Evolutionary conservation across 1,140 invertebrate genomes (phyloP), one percentile per base, ranked within the genome.

Genomic region (Drosophila insularis): DNA sequence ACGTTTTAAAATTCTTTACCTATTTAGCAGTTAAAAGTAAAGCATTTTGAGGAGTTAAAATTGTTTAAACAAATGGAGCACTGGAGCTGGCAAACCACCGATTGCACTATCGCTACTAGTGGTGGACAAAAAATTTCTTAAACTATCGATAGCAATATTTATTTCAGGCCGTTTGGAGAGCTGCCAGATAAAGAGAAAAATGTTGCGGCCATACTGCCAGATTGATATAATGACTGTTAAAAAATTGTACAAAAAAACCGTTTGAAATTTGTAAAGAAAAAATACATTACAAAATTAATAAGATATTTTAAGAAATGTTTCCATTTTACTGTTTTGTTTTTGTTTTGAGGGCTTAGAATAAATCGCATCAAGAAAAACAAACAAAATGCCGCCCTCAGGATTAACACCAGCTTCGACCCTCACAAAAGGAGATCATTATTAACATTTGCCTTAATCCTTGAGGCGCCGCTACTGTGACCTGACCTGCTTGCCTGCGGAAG

Each of bases 371-470:
- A 56, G 31, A 59, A 72, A 74, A 63, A 81, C 71, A 86, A 78
- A 86, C 71, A 87, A 73, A 32, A 53, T 60, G 43, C 82, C 81
- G 79, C 75, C 79, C 74, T 68, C 79, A 68, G 64, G 80, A 74
- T 87, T 82, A 75, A 56, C 79, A 87, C 81, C 68, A 81, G 81
- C 58, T 39, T 32, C 8, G 32, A 21, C 53, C 50, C 58, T 62
- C 50, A 31, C 32, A 53, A 66, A 53, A 67, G 43, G 50, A 71
- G 81, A 85, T 87, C 79, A 87, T 82, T 84, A 86, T 86, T 86
- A 86, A 86, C 82, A 78, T 87, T 81, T 63, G 61, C 56, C 63
- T 68, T 87, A 86, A 82, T 87, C 81, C 82, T 55, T 21, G 19
- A 72, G 81, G 81, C 81, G 81, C 81, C 81, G 73, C 64, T 63